Base-by-base conservation (phyloP, 1,140 invertebrate genomes). In the Lordiphosa mommai region DNA sequence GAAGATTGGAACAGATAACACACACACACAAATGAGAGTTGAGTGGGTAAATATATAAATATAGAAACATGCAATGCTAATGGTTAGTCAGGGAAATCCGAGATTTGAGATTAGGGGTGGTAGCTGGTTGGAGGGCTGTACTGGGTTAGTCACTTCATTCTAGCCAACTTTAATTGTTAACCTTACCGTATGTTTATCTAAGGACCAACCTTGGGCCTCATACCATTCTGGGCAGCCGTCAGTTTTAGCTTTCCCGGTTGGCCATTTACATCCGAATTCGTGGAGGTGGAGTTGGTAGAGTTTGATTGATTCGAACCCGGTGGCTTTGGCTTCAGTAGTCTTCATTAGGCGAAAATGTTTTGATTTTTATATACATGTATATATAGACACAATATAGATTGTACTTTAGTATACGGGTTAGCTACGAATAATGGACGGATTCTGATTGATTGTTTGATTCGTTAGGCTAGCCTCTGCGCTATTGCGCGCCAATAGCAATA, bases 281-380 rank as follows among this genome's bases (percentile, higher is more conserved):
- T 79, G 14, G 76, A 80, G 27, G 65, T 77, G 5, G 86, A 82
- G 5, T 57, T 77, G 47, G 74, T 65, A 6, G 67, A 71, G 48
- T 44, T 72, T 14, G 67, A 56, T 32, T 72, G 79, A 23, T 44
- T 71, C 30, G 86, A 79, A 40, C 71, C 52, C 32, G 57, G 41
- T 16, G 72, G 66, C 38, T 52, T 69, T 46, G 64, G 49, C 77
- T 87, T 79, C 58, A 61, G 61, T 41, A 87, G 66, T 69, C 85
- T 87, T 85, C 58, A 23, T 23, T 23, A 32, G 30, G 37, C 47
- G 29, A 16, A 6, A 27, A n/a, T 34, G 49, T 46, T 47, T 20
- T 17, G 40, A 51, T 53, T n/a, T n/a, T 44, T 14, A 32, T 57
- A 27, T 37, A 51, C 37, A 36, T 34, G 40, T 34, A 63, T 14